Conservation (phyloP, 2,113 vertebrate genomes). For the Notiomystis cincta region DNA sequence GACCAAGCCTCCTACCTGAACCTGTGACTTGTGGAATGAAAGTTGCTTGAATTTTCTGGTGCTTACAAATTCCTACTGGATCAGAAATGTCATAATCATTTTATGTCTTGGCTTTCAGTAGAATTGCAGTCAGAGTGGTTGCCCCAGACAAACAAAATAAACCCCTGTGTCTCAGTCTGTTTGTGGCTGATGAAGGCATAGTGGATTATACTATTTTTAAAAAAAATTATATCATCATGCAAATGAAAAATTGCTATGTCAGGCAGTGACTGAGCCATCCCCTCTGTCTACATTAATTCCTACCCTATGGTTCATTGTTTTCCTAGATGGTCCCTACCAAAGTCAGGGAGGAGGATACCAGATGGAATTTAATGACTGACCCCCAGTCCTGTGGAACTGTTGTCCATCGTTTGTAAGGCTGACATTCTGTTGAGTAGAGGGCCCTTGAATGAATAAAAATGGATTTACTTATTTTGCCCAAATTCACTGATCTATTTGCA, state of each 20-base stretch:
- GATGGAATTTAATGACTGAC: not conserved
- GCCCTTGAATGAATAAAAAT: not conserved
- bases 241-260: not conserved
- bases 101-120: constrained; percentile 24
- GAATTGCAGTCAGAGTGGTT: not conserved
- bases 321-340: not conserved
- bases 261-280: not conserved
- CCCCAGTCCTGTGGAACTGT: not conserved
- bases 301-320: not conserved
- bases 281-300: not conserved
- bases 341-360: not conserved
- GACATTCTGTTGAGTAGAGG: not conserved
- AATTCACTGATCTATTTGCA: not conserved
- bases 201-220: not conserved
- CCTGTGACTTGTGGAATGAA: constrained; percentile 22
- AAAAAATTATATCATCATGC: not conserved
- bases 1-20: constrained; percentile 34
- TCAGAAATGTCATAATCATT: constrained; percentile 42
- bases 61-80: constrained; percentile 45
- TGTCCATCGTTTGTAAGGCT: not conserved
- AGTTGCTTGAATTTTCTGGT: constrained; percentile 7
- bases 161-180: not conserved
- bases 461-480: not conserved
- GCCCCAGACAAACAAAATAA: constrained; percentile 36
- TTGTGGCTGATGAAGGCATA: not conserved